A percentile compares a stretch with the other conserved stretches of the same genome.
These are phyloP conservation scores for Acridotheres tristis DNA, from an alignment of 2,797 vertebrate species.

Conservation along the genomic window DNA sequence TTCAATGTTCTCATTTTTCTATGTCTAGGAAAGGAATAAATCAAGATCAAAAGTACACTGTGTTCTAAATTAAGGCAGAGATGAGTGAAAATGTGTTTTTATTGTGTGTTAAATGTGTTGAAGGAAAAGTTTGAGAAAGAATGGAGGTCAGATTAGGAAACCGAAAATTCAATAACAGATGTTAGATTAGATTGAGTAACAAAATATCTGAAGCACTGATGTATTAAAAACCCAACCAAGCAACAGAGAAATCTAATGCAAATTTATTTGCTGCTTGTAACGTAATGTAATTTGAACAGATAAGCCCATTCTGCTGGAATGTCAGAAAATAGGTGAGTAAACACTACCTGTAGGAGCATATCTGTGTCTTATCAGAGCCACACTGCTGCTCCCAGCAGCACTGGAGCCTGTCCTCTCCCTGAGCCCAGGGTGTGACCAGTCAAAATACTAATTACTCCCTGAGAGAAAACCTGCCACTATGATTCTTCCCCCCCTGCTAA, in stretches of 20 bases:
- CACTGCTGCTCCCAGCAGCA: background rate
- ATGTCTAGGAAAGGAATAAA: background rate
- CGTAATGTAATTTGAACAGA: background rate
- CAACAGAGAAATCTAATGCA: background rate
- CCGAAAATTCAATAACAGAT: background rate
- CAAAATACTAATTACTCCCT: background rate
- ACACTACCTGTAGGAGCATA: fast-evolving
- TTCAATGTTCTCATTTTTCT: background rate
- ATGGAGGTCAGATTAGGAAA: constrained; percentile 12
- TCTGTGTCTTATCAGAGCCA: background rate
- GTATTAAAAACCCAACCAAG: background rate
- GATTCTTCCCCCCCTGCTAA: background rate
- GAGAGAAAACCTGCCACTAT: background rate
- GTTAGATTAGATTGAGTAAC: background rate
- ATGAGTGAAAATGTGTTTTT: background rate
- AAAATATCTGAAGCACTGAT: background rate
- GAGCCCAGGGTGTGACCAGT: background rate
- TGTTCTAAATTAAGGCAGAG: constrained; percentile 20
- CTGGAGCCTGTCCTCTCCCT: background rate
- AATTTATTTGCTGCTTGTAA: background rate
- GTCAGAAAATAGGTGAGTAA: background rate
- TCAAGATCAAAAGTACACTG: background rate
- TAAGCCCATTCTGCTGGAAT: background rate
- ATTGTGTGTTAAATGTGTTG: background rate
- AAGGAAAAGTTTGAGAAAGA: background rate